Evolutionary conservation across 92 coral and sea anemone species (phyloP), one percentile per base, ranked within the genome.

Genomic region (Epizoanthus stellaris): DNA sequence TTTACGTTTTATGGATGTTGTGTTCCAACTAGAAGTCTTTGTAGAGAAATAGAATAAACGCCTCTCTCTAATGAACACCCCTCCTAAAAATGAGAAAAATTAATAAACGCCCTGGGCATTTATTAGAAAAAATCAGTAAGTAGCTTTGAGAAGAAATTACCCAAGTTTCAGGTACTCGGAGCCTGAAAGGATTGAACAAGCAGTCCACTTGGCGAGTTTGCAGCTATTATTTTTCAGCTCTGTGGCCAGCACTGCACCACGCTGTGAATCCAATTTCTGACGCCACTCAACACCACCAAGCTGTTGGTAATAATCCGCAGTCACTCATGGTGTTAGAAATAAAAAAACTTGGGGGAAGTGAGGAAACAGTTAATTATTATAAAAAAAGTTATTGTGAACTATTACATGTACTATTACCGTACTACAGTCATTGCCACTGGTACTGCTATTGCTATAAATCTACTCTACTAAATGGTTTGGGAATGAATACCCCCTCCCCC

Each of bases 141-240:
- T 52, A 52, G 15, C 56, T 52, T 2, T 52, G 15, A 67, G 2
- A 9, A 38, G 15, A 3, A 56, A 16, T 86, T 85, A 94, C 99
- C 99, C 99, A 54, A 96, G 80, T 72, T 96, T 96, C 54, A 96
- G 96, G 63, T 94, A 96, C 49, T 96, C 99, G 0, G 99, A 96
- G 30, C 99, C 98, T 54, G 95, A 91, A 2, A 96, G 86, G 59
- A 96, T 90, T 0, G 99, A 84, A 76, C 95, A 82, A 4, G 88
- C 99, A 30, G 99, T 96, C 99, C 99, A 96, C 87, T 96, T 96
- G 62, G 99, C 99, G 58, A 96, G 90, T 80, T 96, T 96, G 76
- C 99, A 96, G 74, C 99, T 93, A 84, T 96, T 96, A 80, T 96
- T 96, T 80, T 95, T 96, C 58, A 96, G 90, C 67, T 94, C 99